Percentiles rank a stretch among this genome's conserved stretches.
Evolutionary conservation across 23 tunicate species (phyloP).

Genomic region (Clavelina lepadiformis): DNA sequence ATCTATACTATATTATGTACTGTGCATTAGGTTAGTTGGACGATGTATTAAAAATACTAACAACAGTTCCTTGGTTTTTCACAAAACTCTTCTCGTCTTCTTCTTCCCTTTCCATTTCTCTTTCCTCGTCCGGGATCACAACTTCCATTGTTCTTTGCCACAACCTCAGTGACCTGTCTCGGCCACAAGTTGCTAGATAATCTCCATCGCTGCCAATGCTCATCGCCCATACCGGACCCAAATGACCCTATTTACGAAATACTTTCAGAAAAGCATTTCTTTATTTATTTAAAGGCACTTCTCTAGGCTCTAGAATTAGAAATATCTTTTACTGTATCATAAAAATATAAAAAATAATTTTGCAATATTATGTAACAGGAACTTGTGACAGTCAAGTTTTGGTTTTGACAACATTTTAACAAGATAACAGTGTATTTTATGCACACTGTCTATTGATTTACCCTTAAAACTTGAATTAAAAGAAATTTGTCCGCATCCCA

Average conservation of each 20-base stretch:
- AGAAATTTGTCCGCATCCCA: constrained; percentile 98
- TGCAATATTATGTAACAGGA: no score
- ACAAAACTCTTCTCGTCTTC: constrained; percentile 59
- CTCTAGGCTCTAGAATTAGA: neutral
- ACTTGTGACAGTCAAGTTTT: no score
- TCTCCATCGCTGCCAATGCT: constrained; percentile 55
- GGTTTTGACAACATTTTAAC: no score
- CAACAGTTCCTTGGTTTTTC: constrained; percentile 31
- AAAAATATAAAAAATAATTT: no score
- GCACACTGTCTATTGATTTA: no score
- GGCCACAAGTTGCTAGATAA: constrained; percentile 50
- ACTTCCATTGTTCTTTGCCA: constrained; percentile 67
- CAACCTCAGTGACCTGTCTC: constrained; percentile 56
- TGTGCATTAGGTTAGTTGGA: no score
- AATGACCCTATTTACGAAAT: constrained; percentile 36
- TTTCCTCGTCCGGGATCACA: constrained; percentile 82
- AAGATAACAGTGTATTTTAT: no score
- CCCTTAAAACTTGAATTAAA: constrained; percentile 72
- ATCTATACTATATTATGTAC: no score
- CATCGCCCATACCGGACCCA: constrained; percentile 41
- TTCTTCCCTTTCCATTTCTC: constrained; percentile 53
- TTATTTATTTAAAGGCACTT: neutral
- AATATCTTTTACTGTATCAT: neutral
- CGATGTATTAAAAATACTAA: no score
- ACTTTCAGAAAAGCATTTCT: neutral